Percentiles rank a stretch among this genome's conserved stretches.
phyloP scores from a whole-genome alignment of 2,797 vertebrate genomes.

The Amphiprion clarkii region DNA sequence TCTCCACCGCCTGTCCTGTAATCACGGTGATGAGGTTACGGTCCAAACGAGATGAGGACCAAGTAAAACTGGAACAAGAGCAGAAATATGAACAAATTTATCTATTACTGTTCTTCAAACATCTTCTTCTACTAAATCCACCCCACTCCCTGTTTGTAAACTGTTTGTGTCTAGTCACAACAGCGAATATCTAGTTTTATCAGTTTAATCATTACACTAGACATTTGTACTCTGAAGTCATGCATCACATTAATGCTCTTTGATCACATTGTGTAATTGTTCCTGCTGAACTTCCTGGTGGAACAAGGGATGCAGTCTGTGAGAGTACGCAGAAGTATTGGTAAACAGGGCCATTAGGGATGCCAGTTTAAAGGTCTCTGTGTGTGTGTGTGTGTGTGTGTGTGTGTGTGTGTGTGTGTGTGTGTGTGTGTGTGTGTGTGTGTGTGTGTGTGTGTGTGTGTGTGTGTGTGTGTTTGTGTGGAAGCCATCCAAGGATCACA shows the following conservation, averaged over 20 bases:
- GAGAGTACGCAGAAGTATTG: background rate
- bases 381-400: background rate
- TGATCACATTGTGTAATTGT: slow-evolving; percentile 7
- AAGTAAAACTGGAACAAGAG: slow-evolving; percentile 91
- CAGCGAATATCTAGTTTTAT: background rate
- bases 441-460: background rate
- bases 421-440: background rate
- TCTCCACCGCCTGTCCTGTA: slow-evolving; percentile 94
- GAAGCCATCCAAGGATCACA: background rate
- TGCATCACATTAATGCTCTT: slow-evolving; percentile 24
- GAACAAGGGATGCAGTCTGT: background rate
- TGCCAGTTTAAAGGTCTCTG: background rate
- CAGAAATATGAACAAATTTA: slow-evolving; percentile 31
- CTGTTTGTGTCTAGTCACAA: background rate
- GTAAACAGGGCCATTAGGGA: background rate
- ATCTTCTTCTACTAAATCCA: background rate
- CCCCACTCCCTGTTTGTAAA: background rate
- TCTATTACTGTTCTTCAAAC: background rate
- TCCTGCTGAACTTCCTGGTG: slow-evolving; percentile 6
- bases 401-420: too few relatives aligned
- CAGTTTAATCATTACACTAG: slow-evolving; percentile 39
- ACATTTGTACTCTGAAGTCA: slow-evolving; percentile 23
- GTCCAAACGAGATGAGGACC: slow-evolving; percentile 94
- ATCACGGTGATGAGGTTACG: slow-evolving; percentile 94
- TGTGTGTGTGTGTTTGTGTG: background rate